These are phyloP conservation scores for Synanthedon andrenaeformis DNA, from an alignment of 2,888 invertebrate genomes.

Conservation along the genomic window DNA sequence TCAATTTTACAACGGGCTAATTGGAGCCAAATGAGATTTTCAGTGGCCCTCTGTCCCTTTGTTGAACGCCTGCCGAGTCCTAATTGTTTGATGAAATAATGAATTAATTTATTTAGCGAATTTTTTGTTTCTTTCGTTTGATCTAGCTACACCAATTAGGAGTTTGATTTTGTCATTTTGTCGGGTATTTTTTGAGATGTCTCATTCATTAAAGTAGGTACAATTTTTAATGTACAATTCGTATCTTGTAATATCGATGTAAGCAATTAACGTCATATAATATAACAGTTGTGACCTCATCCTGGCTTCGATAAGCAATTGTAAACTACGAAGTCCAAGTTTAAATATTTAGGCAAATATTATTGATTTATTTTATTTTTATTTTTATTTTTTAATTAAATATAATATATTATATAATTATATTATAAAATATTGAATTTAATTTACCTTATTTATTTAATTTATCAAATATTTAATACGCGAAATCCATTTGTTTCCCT, in stretches of 20 bases:
- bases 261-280: too few species aligned
- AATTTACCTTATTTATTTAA: too few species aligned
- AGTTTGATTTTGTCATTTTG: constrained; percentile 6
- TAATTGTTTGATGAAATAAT: constrained; percentile 54
- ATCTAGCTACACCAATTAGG: constrained; percentile 6
- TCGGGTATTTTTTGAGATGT: neutral
- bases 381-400: too few species aligned
- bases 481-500: too few species aligned
- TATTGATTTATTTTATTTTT: too few species aligned
- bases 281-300: too few species aligned
- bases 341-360: too few species aligned
- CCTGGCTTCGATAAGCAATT: too few species aligned
- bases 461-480: too few species aligned
- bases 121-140: constrained; percentile 16
- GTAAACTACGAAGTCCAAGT: too few species aligned
- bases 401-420: too few species aligned
- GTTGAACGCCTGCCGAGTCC: constrained; percentile 38
- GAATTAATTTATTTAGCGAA: constrained; percentile 38
- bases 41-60: constrained; percentile 46
- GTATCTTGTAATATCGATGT: neutral
- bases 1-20: constrained; percentile 59
- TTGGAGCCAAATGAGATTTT: constrained; percentile 63
- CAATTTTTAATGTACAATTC: neutral
- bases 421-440: too few species aligned
- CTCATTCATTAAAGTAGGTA: neutral